These are phyloP conservation scores for Cyanoliseus patagonus DNA, from an alignment of 2,113 vertebrate species.

Conservation along the genomic window DNA sequence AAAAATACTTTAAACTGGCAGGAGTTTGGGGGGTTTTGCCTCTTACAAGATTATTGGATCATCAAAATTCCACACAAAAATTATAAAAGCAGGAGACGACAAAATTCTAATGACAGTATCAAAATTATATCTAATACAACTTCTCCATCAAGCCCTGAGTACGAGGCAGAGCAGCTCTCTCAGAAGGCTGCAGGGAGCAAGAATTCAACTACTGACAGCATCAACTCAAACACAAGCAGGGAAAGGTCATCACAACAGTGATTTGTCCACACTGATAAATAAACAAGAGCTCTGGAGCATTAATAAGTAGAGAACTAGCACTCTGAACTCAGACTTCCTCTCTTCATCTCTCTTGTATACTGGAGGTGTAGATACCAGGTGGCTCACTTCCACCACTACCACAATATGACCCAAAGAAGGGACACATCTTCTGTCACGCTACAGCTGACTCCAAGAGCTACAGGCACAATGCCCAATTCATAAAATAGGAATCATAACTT, in stretches of 20 bases:
- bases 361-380: background rate
- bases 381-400: background rate
- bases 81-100: background rate
- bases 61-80: background rate
- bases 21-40: background rate
- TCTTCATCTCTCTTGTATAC: background rate
- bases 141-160: background rate
- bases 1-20: background rate
- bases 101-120: background rate
- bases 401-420: background rate
- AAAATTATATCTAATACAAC: background rate
- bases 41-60: background rate
- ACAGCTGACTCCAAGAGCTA: background rate
- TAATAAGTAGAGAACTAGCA: background rate
- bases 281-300: background rate
- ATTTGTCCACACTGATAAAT: background rate
- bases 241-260: background rate
- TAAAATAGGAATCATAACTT: conserved; percentile 1
- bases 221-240: background rate
- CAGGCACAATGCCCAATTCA: background rate
- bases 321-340: background rate
- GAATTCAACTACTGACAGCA: background rate
- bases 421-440: background rate
- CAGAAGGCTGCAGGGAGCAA: background rate
- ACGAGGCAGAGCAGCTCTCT: background rate